These are phyloP conservation scores for Cepaea nemoralis DNA, from an alignment of 1,140 invertebrate genomes.

Conservation along the genomic window DNA sequence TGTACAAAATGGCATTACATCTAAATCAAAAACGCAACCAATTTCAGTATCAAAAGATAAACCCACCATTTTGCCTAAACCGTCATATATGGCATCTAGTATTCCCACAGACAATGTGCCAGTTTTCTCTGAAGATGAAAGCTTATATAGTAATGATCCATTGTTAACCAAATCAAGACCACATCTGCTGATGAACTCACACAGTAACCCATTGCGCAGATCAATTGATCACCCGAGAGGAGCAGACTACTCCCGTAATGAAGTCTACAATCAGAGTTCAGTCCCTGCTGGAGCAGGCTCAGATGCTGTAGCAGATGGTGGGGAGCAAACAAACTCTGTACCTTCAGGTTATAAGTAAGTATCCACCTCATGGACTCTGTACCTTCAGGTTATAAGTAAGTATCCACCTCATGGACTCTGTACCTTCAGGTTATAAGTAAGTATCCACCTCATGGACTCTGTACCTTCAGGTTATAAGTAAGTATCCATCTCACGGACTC, in stretches of 20 bases:
- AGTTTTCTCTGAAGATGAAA: background rate
- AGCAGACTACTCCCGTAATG: background rate
- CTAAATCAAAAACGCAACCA: constrained; percentile 52
- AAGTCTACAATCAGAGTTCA: background rate
- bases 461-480: too few relatives aligned
- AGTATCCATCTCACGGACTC: too few relatives aligned
- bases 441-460: too few relatives aligned
- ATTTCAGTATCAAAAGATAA: constrained; percentile 58
- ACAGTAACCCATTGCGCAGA: background rate
- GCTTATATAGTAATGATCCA: background rate
- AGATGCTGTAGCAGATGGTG: background rate
- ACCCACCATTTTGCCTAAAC: constrained; percentile 55
- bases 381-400: too few relatives aligned
- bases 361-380: too few relatives aligned
- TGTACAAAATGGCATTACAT: constrained; percentile 53
- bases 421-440: too few relatives aligned
- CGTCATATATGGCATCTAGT: constrained; percentile 44
- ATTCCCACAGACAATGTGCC: background rate
- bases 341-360: background rate
- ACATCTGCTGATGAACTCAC: constrained; percentile 11
- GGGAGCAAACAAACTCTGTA: background rate
- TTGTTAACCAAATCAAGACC: background rate
- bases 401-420: too few relatives aligned
- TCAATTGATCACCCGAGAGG: background rate
- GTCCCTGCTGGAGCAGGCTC: background rate